Percentiles rank a stretch among this genome's conserved stretches.
Evolutionary conservation across 2,113 vertebrate genomes (phyloP).

Genomic region (Stercorarius parasiticus): DNA sequence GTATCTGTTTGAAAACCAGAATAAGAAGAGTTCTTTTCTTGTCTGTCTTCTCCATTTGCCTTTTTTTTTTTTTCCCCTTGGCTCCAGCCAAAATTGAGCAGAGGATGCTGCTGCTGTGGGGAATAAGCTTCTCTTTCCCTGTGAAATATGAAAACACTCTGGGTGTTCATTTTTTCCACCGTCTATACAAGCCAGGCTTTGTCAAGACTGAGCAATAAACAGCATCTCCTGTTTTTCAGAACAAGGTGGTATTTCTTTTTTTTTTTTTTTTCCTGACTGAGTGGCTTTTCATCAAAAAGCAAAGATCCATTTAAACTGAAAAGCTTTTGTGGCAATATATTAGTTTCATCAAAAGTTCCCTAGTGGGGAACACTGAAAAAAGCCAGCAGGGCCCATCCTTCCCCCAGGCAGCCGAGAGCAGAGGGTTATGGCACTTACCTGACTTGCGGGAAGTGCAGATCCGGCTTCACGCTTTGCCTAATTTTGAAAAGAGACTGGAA

Average conservation of each 20-base stretch:
- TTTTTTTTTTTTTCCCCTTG: accelerated
- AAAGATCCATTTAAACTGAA: background rate
- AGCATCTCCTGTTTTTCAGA: background rate
- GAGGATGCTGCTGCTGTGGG: background rate
- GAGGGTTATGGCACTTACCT: background rate
- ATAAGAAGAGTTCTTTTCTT: background rate
- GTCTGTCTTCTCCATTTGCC: background rate
- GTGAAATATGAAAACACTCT: background rate
- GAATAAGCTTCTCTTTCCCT: background rate
- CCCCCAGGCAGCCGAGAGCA: background rate
- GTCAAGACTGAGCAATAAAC: background rate
- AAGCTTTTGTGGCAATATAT: background rate
- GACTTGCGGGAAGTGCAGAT: accelerated
- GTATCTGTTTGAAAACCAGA: background rate
- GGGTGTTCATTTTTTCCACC: background rate
- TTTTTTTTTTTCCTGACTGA: background rate
- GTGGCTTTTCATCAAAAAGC: background rate
- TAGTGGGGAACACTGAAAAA: background rate
- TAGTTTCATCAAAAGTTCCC: background rate
- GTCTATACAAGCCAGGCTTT: background rate
- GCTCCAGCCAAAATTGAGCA: background rate
- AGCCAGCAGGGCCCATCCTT: background rate
- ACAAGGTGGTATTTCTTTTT: background rate
- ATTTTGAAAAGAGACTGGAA: background rate
- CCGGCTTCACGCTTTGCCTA: background rate